phyloP scores from a whole-genome alignment of 37 sponge, comb jelly and placozoan genomes.

The Halichondria panicea region DNA sequence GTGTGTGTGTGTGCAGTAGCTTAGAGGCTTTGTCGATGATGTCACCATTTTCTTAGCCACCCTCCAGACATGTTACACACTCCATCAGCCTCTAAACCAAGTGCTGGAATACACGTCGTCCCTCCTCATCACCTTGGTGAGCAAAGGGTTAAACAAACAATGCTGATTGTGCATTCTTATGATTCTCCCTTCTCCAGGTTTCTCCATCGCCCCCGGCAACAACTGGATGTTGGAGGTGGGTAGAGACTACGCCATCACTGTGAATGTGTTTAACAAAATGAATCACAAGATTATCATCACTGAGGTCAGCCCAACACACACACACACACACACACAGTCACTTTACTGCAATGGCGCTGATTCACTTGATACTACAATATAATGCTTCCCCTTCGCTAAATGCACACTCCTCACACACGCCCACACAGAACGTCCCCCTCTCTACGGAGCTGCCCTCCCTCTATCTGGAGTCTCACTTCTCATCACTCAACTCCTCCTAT shows the following conservation, averaged over 20 bases:
- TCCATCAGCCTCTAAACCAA: slow-evolving; percentile 51
- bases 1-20: no score
- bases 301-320: slow-evolving; percentile 48
- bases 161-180: no score
- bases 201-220: slow-evolving; percentile 53
- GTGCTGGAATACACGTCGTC: slow-evolving; percentile 73
- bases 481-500: slow-evolving; percentile 67
- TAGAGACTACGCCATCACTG: slow-evolving; percentile 70
- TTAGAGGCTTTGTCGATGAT: no score
- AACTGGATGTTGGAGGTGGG: slow-evolving; percentile 79
- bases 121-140: slow-evolving; percentile 79
- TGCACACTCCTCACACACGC: slow-evolving; percentile 1
- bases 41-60: no score
- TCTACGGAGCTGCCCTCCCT: slow-evolving; percentile 17
- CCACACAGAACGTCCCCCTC: slow-evolving; percentile 38
- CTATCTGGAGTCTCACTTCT: slow-evolving; percentile 15
- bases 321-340: slow-evolving; percentile 14
- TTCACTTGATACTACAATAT: background rate
- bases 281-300: slow-evolving; percentile 65
- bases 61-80: slow-evolving; percentile 57
- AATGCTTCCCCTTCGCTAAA: background rate
- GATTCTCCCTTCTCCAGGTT: no score
- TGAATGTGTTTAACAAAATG: slow-evolving; percentile 66
- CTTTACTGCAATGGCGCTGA: no score
- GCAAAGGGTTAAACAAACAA: background rate